Conservation (phyloP, 2,797 vertebrate genomes). For the Channallabes apus region DNA sequence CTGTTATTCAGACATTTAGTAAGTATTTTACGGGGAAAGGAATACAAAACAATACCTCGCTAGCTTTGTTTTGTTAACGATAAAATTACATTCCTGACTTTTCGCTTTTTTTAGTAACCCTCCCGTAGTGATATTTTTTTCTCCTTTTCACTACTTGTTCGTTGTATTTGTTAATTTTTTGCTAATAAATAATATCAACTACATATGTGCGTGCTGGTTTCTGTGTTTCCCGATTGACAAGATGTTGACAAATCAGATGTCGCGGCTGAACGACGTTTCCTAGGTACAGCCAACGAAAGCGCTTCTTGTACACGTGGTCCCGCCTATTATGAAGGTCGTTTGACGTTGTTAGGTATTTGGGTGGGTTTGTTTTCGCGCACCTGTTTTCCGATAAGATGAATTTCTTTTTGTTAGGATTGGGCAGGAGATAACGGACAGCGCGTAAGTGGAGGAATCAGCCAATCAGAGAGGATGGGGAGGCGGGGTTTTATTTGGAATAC, state of each 20-base stretch:
- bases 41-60: constrained; percentile 15
- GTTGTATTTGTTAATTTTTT: neutral
- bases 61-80: neutral
- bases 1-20: neutral
- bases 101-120: neutral
- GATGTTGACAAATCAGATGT: constrained; percentile 15
- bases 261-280: fast-evolving
- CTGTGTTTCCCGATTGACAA: neutral
- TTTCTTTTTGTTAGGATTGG: neutral
- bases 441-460: neutral
- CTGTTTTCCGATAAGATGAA: neutral
- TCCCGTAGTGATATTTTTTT: neutral
- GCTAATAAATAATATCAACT: constrained; percentile 6
- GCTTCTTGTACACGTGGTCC: neutral
- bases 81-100: neutral
- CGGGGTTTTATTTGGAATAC: constrained; percentile 2
- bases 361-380: constrained; percentile 2
- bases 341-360: constrained; percentile 42
- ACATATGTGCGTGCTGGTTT: neutral
- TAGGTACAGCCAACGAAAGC: neutral
- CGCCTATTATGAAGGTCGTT: constrained; percentile 43
- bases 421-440: neutral
- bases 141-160: neutral
- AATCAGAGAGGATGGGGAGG: neutral
- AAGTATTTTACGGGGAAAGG: neutral